A percentile compares a stretch with the other conserved stretches of the same genome.
phyloP scores from a whole-genome alignment of 2,797 vertebrate genomes.

The Liparis tanakae region DNA sequence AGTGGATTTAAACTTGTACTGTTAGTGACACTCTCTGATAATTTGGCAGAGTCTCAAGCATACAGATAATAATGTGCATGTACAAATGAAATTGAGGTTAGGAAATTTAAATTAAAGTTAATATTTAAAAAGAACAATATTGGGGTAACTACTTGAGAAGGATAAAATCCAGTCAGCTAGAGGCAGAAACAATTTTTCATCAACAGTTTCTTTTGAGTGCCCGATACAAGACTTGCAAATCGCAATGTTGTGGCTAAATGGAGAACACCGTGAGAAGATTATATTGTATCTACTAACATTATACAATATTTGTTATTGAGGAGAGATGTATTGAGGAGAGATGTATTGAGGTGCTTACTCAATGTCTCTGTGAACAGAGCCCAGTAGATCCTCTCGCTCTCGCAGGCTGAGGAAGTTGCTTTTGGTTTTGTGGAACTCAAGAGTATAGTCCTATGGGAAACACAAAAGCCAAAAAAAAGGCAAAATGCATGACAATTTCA shows the following conservation, averaged over 20 bases:
- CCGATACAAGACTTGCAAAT: not conserved
- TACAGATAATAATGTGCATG: not conserved
- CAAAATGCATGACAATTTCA: not conserved
- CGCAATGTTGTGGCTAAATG: not conserved
- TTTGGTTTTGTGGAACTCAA: conserved; percentile 98
- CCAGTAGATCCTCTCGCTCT: conserved; percentile 94
- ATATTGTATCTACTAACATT: not conserved
- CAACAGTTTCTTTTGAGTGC: not conserved
- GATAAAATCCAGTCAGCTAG: not conserved
- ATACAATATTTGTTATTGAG: not conserved
- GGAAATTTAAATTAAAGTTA: not conserved
- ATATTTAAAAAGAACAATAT: not conserved
- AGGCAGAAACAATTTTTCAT: not conserved
- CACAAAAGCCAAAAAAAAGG: not conserved
- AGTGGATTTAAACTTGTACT: not conserved
- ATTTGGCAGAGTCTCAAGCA: not conserved
- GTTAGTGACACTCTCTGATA: not conserved
- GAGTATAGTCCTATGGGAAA: conserved; percentile 90
- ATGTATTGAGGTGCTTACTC: conserved; percentile 86
- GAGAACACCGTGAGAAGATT: not conserved
- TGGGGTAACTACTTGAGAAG: not conserved
- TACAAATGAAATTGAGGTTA: not conserved
- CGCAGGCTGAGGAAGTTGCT: conserved; percentile 91
- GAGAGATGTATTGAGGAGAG: not conserved
- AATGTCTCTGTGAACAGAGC: conserved; percentile 95